A percentile compares a stretch with the other conserved stretches of the same genome.
These are phyloP conservation scores for Acrossocheilus wenchowensis DNA, from an alignment of 2,797 vertebrate genomes.

Conservation along the genomic window DNA sequence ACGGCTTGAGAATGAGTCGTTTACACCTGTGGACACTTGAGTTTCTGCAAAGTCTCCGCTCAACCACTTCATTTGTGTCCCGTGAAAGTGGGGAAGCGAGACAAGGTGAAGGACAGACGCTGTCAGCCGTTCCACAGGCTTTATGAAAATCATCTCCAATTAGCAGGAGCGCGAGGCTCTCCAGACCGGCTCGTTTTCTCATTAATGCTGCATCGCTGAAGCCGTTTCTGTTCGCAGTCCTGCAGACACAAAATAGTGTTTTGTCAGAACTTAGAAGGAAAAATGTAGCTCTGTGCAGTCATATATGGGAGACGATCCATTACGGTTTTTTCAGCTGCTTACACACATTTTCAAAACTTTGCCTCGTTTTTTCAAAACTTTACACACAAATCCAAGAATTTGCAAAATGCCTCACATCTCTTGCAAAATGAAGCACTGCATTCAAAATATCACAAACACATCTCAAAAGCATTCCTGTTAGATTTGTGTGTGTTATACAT, in stretches of 20 bases:
- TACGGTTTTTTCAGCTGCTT: background rate
- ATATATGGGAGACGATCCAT: slow-evolving; percentile 14
- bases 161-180: slow-evolving; percentile 88
- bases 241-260: slow-evolving; percentile 64
- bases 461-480: background rate
- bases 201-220: slow-evolving; percentile 84
- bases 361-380: background rate
- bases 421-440: background rate
- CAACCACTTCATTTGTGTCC: slow-evolving; percentile 71
- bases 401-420: background rate
- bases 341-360: background rate
- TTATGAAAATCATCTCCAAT: slow-evolving; percentile 97
- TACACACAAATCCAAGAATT: background rate
- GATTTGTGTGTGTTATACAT: background rate
- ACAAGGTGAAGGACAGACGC: slow-evolving; percentile 82
- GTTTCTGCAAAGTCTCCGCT: slow-evolving; percentile 83
- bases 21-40: slow-evolving; percentile 90
- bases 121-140: slow-evolving; percentile 91
- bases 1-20: slow-evolving; percentile 91
- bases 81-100: slow-evolving; percentile 31
- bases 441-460: background rate
- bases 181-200: slow-evolving; percentile 85
- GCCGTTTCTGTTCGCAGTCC: slow-evolving; percentile 75
- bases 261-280: background rate
- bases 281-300: background rate